Percentiles rank a stretch among this genome's conserved stretches.
These are phyloP conservation scores for Narcine bancroftii DNA, from an alignment of 2,113 vertebrate species.

Conservation along the genomic window DNA sequence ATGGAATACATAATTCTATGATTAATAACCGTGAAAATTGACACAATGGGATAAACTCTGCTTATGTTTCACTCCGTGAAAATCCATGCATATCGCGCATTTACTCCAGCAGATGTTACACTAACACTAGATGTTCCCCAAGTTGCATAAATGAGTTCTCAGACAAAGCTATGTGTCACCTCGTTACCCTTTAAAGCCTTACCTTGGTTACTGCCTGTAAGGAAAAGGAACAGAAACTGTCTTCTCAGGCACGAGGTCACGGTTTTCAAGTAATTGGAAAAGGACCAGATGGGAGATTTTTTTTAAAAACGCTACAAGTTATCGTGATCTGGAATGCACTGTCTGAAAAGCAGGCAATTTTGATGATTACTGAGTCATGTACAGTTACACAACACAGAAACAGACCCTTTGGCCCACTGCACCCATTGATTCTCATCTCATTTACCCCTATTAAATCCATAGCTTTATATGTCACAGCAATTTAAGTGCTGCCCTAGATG, in stretches of 20 bases:
- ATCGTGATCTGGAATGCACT: neutral
- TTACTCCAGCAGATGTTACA: conserved; percentile 24
- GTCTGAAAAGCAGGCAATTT: neutral
- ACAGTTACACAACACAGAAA: too few relatives aligned
- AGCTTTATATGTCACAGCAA: too few relatives aligned
- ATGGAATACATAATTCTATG: neutral
- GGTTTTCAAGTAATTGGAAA: neutral
- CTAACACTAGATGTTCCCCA: neutral
- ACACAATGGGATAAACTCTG: neutral
- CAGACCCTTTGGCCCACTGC: too few relatives aligned
- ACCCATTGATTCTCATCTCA: too few relatives aligned
- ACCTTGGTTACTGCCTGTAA: neutral
- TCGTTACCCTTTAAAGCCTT: neutral
- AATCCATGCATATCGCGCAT: neutral
- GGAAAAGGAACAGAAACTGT: neutral
- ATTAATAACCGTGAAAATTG: neutral
- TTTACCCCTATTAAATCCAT: too few relatives aligned
- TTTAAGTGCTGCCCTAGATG: too few relatives aligned
- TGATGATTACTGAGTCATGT: too few relatives aligned
- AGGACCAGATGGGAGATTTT: neutral
- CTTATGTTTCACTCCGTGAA: neutral
- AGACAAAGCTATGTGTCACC: neutral
- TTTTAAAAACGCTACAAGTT: neutral
- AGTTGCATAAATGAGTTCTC: neutral
- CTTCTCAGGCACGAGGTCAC: neutral